phyloP scores from a whole-genome alignment of 92 coral and sea anemone genomes.

The Epizoanthus fatuus region DNA sequence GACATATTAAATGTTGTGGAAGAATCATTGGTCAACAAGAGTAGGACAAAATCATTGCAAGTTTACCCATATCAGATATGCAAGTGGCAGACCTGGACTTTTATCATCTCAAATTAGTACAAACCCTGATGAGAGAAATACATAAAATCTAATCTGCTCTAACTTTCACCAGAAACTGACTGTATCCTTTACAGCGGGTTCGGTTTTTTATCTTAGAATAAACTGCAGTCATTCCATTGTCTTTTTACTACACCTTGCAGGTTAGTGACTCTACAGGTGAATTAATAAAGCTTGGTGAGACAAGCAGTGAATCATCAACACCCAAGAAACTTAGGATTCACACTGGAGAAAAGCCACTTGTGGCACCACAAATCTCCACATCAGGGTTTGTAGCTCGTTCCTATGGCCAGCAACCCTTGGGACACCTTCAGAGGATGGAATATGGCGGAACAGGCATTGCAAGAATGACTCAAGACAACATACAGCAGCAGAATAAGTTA shows the following conservation, averaged over 20 bases:
- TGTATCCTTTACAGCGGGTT: neutral
- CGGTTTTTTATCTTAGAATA: neutral
- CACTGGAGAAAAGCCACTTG: neutral
- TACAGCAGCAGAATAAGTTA: neutral
- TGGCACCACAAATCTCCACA: neutral
- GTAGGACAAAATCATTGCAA: too few relatives aligned
- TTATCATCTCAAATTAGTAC: too few relatives aligned
- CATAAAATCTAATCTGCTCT: too few relatives aligned
- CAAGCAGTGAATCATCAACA: constrained; percentile 49
- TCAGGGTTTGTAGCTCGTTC: neutral
- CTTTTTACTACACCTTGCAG: neutral
- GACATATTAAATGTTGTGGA: too few relatives aligned
- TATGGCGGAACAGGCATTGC: neutral
- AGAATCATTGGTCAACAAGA: too few relatives aligned
- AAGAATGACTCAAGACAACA: neutral
- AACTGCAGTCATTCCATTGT: neutral
- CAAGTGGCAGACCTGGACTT: too few relatives aligned
- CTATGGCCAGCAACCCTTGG: neutral
- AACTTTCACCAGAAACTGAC: neutral
- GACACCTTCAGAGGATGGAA: neutral
- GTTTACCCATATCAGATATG: too few relatives aligned
- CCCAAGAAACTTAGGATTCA: neutral
- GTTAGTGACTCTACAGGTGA: constrained; percentile 91
- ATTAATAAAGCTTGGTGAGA: constrained; percentile 82
- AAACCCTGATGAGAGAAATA: too few relatives aligned